These are phyloP conservation scores for Aporophyla nigra DNA, from an alignment of 2,888 invertebrate species.

Conservation along the genomic window DNA sequence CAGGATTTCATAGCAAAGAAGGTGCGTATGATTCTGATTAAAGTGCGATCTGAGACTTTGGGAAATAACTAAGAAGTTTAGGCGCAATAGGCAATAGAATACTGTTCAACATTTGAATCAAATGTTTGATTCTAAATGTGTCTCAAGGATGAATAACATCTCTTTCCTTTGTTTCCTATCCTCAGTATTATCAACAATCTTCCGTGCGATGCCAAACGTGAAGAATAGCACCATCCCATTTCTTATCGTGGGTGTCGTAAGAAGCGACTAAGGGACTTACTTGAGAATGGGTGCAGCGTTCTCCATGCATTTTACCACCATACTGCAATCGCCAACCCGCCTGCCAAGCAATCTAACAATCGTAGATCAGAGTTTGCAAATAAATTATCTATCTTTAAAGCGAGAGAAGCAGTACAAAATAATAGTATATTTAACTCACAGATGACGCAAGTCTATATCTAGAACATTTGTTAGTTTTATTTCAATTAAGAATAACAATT, in stretches of 20 bases:
- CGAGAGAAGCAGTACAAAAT: background rate
- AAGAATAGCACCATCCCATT: too few species aligned
- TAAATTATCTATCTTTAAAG: background rate
- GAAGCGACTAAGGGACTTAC: too few species aligned
- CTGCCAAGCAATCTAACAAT: too few species aligned
- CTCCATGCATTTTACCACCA: too few species aligned
- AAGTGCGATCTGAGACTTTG: background rate
- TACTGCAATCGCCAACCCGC: too few species aligned
- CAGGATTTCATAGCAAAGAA: background rate
- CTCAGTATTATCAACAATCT: too few species aligned
- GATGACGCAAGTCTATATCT: slow-evolving; percentile 28
- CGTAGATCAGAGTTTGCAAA: too few species aligned
- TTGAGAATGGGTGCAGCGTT: too few species aligned
- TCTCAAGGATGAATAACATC: background rate
- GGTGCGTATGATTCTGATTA: background rate
- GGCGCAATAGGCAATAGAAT: background rate
- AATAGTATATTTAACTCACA: background rate
- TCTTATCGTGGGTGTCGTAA: too few species aligned
- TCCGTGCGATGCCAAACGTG: too few species aligned
- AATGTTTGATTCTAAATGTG: background rate
- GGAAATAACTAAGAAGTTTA: background rate
- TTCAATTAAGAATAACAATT: slow-evolving; percentile 54
- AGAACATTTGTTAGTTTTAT: slow-evolving; percentile 51
- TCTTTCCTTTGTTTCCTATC: too few species aligned
- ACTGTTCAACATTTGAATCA: background rate